These are phyloP conservation scores for Hoplodrina blanda DNA, from an alignment of 2,888 invertebrate species.

Conservation along the genomic window DNA sequence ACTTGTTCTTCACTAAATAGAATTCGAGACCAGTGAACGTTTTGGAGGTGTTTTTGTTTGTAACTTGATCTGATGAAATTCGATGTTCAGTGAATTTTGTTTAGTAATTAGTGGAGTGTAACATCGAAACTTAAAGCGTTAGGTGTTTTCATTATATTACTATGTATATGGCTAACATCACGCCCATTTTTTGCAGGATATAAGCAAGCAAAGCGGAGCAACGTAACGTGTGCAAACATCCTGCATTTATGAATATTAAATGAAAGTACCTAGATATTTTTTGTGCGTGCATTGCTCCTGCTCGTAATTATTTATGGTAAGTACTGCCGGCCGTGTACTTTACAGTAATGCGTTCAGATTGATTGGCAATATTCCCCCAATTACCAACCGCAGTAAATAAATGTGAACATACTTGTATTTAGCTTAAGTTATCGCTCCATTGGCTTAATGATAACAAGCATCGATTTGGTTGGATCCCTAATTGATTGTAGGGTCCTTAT, in stretches of 20 bases:
- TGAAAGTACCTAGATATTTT: conserved; percentile 26
- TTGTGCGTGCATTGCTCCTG: conserved; percentile 24
- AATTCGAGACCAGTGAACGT: conserved; percentile 29
- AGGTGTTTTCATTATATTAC: neutral
- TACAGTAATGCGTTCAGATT: conserved; percentile 38
- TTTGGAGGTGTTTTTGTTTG: conserved; percentile 24
- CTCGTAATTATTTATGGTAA: conserved; percentile 42
- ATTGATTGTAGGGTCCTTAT: conserved; percentile 15
- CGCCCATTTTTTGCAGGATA: conserved; percentile 2
- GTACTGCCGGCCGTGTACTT: conserved; percentile 23
- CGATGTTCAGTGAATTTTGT: conserved; percentile 47
- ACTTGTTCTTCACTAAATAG: conserved; percentile 19
- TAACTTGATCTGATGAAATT: conserved; percentile 32
- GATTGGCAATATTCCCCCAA: conserved; percentile 40
- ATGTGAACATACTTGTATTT: conserved; percentile 24
- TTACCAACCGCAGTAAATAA: conserved; percentile 26
- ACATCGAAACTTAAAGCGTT: conserved; percentile 4
- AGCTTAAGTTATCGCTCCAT: conserved; percentile 26
- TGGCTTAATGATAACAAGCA: conserved; percentile 28
- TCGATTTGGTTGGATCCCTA: conserved; percentile 17
- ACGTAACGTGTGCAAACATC: conserved; percentile 32
- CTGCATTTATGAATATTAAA: conserved; percentile 43
- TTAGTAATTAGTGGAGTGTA: conserved; percentile 34
- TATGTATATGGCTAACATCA: neutral
- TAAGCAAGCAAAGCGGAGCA: conserved; percentile 17